These are phyloP conservation scores for Antechinus stuartii DNA, from an alignment of 2,113 vertebrate species.

Conservation along the genomic window DNA sequence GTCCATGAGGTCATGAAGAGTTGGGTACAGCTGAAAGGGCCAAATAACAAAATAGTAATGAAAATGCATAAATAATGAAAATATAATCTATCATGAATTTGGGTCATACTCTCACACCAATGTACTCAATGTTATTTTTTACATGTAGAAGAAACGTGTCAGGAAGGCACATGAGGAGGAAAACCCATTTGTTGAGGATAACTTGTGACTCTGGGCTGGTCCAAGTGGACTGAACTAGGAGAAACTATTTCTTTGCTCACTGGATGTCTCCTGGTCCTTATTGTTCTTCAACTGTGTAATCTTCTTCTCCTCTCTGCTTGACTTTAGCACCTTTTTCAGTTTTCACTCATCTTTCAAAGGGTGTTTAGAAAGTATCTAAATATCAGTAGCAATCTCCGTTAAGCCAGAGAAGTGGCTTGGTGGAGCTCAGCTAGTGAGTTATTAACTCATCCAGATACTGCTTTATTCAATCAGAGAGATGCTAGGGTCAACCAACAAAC, in stretches of 20 bases:
- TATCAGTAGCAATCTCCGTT: not conserved
- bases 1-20: too few species aligned
- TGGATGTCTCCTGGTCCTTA: not conserved
- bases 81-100: not conserved
- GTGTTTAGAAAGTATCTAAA: not conserved
- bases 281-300: not conserved
- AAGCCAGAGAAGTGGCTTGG: not conserved
- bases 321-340: not conserved
- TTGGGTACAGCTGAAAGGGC: too few species aligned
- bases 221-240: not conserved
- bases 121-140: not conserved
- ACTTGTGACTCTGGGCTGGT: not conserved
- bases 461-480: not conserved
- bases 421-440: not conserved
- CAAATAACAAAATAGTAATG: not conserved
- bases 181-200: not conserved
- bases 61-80: not conserved
- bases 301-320: not conserved
- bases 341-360: not conserved
- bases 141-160: too few species aligned
- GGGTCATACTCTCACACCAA: not conserved
- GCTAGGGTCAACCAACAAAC: not conserved
- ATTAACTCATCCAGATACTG: not conserved
- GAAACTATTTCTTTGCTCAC: not conserved
- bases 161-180: not conserved